phyloP scores from a whole-genome alignment of 2,113 vertebrate species.

The Etia nguti region DNA sequence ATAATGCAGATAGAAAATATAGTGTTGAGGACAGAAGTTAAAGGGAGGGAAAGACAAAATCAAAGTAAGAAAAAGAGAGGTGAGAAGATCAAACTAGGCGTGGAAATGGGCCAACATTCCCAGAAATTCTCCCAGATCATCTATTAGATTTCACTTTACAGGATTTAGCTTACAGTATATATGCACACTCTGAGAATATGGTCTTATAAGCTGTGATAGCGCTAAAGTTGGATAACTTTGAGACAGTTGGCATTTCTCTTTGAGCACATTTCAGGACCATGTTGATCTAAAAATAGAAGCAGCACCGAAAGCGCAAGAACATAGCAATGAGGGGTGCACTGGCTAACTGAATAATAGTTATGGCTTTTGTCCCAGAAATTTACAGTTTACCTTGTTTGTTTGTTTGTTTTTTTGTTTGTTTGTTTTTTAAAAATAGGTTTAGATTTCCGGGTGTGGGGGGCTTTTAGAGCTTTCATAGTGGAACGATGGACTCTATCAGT shows the following conservation, averaged over 20 bases:
- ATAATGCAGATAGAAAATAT: accelerated
- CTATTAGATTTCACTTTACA: neutral
- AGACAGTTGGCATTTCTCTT: accelerated
- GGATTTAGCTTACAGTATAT: neutral
- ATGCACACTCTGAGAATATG: neutral
- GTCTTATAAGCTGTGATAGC: neutral
- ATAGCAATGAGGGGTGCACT: neutral
- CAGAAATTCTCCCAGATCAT: neutral
- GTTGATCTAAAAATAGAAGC: neutral
- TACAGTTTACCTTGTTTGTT: neutral
- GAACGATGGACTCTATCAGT: neutral
- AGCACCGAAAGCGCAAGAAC: accelerated
- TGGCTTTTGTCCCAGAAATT: neutral
- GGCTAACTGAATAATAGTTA: accelerated
- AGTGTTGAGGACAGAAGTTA: neutral
- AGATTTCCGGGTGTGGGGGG: neutral
- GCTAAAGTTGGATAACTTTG: neutral
- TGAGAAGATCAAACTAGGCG: accelerated
- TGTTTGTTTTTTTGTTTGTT: neutral
- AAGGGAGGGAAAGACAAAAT: neutral
- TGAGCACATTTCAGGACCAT: neutral
- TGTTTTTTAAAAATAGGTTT: neutral
- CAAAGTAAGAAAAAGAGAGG: neutral
- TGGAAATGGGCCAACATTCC: neutral
- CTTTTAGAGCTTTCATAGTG: neutral